Base-by-base conservation (phyloP, 2,888 invertebrate genomes). In the Elmis aenea region DNA sequence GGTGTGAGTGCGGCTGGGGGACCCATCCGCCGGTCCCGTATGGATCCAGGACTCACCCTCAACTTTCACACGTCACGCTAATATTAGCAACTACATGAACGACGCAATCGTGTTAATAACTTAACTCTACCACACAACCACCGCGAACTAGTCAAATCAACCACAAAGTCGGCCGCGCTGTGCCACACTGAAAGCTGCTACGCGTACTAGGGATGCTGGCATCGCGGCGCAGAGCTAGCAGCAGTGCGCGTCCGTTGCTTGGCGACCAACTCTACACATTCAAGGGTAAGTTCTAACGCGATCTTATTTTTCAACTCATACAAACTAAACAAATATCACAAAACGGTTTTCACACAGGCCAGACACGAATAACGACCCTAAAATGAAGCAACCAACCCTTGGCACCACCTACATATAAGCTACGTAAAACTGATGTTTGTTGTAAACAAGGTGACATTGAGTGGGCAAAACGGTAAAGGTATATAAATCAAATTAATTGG, bases 11-110 rank as follows among this genome's bases (percentile, higher is more conserved):
- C 52, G 55, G 58, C 45, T 57, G 64, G 54, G 59, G 59, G 57
- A 55, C 55, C 57, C 61, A 54, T 66, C 71, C 70, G 57, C 65
- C 66, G 52, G 66, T 63, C 58, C 67, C 67, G 59, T 70, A 70
- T 48, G 71, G 70, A 68, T 72, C 72, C 72, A 72, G 71, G 57
- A 53, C 55, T 28, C 21, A 27, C 23, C 18, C 8, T 18, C 8
- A 18, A 18, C 18, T 18, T 18, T 6, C 18, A 18, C n/a, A n/a
- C n/a, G n/a, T n/a, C n/a, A n/a, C n/a, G 25, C 23, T 22, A 9
- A 12, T 23, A 20, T 16, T 11, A 13, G 11, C 10, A 32, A 16
- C 11, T 12, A 13, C 12, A 18, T n/a, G 22, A 32, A 18, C 24
- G 11, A 26, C 16, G 20, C 16, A 25, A 24, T 18, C n/a, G n/a